These are phyloP conservation scores for Odontocolon sp. DNA, from an alignment of 2,888 invertebrate species.

Conservation along the genomic window DNA sequence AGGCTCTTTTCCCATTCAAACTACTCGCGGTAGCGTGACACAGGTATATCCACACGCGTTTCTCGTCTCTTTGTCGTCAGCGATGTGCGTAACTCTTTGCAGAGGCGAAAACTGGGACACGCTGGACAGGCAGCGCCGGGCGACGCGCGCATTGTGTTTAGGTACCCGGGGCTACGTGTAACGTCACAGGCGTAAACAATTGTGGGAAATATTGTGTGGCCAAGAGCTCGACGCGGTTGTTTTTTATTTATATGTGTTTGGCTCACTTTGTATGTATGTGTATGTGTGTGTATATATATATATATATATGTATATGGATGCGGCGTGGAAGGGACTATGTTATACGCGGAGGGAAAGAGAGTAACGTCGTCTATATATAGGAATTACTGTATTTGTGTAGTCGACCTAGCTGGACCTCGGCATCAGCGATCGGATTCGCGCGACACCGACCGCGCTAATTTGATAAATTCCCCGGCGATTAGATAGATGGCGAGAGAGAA, in stretches of 20 bases:
- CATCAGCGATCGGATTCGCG: constrained; percentile 20
- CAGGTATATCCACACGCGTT: not conserved
- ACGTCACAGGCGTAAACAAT: constrained; percentile 84
- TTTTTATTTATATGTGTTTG: not conserved
- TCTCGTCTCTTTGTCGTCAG: not conserved
- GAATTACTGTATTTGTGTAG: constrained; percentile 11
- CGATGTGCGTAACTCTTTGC: constrained; percentile 3
- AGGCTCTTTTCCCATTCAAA: not conserved
- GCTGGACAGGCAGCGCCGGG: constrained; percentile 6
- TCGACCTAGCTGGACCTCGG: too few species aligned
- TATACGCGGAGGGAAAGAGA: not conserved
- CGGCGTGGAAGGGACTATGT: not conserved
- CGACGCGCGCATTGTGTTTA: constrained; percentile 7
- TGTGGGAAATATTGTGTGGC: constrained; percentile 81
- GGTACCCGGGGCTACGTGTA: constrained; percentile 75
- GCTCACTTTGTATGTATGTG: not conserved
- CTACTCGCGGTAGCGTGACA: not conserved
- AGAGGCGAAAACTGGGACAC: constrained; percentile 27
- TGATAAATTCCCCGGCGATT: constrained; percentile 6
- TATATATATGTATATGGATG: not conserved
- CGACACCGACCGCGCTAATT: constrained; percentile 4
- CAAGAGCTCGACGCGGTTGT: constrained; percentile 70
- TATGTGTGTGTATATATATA: not conserved
- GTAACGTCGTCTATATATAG: constrained; percentile 28
- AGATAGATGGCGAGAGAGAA: not conserved